Evolutionary conservation across 2,888 invertebrate genomes (phyloP).

Genomic region (Caenorhabditis imperialis): DNA sequence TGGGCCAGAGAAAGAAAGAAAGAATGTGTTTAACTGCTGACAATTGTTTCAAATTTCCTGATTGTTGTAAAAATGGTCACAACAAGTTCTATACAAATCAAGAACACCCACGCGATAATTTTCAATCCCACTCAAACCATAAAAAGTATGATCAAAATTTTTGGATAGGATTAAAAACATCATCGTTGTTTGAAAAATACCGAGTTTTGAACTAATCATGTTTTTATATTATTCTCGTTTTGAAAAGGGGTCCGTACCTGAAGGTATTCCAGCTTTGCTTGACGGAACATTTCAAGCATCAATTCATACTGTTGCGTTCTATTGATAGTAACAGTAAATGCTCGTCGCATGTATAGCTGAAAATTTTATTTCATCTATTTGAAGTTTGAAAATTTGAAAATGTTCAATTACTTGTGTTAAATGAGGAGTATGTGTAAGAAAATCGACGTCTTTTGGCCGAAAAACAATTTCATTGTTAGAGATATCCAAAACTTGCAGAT

Average conservation of each 20-base stretch:
- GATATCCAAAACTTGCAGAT: conserved; percentile 73
- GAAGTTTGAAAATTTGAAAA: too few species aligned
- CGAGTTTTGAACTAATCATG: conserved; percentile 10
- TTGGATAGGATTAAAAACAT: too few species aligned
- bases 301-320: conserved; percentile 72
- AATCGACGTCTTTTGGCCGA: conserved; percentile 69
- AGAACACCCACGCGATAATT: too few species aligned
- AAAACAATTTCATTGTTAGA: conserved; percentile 76
- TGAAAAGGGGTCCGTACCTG: conserved; percentile 57
- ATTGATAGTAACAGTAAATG: conserved; percentile 75
- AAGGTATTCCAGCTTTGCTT: conserved; percentile 72
- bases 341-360: conserved; percentile 74
- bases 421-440: conserved; percentile 73
- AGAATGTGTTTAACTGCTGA: too few species aligned
- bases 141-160: too few species aligned
- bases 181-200: conserved; percentile 13
- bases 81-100: too few species aligned
- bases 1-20: too few species aligned
- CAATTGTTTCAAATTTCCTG: too few species aligned
- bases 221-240: too few species aligned
- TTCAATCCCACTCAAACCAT: too few species aligned
- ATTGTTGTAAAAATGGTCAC: too few species aligned
- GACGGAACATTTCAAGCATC: conserved; percentile 74
- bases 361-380: too few species aligned
- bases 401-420: conserved; percentile 59